phyloP scores from a whole-genome alignment of 2,113 vertebrate genomes.

The Myrmecobius fasciatus region DNA sequence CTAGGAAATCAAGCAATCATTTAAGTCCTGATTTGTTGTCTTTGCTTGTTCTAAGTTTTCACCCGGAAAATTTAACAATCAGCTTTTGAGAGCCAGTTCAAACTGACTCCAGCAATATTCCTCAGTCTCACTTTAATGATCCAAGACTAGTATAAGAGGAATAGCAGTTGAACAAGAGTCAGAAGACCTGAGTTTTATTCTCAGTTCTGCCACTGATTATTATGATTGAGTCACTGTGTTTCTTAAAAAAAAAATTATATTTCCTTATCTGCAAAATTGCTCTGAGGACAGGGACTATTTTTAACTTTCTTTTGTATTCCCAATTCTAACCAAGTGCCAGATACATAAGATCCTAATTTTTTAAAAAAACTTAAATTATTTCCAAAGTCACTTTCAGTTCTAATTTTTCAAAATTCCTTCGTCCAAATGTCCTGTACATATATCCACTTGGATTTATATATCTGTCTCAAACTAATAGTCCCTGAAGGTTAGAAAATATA shows the following conservation, averaged over 20 bases:
- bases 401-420: neutral
- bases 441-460: neutral
- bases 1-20: neutral
- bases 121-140: neutral
- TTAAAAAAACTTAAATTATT: neutral
- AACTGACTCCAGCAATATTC: neutral
- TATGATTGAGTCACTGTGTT: neutral
- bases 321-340: neutral
- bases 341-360: neutral
- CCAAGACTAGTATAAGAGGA: neutral
- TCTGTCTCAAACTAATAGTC: neutral
- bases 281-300: neutral
- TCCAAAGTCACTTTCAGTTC: neutral
- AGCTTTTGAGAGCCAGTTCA: neutral
- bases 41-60: neutral
- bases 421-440: neutral
- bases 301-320: neutral
- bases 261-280: neutral
- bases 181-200: neutral
- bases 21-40: neutral
- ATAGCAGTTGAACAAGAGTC: neutral
- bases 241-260: neutral
- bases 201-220: neutral
- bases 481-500: neutral
- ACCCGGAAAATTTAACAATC: neutral